Conservation (phyloP, 2,113 vertebrate species). For the Catharus bicknelli region DNA sequence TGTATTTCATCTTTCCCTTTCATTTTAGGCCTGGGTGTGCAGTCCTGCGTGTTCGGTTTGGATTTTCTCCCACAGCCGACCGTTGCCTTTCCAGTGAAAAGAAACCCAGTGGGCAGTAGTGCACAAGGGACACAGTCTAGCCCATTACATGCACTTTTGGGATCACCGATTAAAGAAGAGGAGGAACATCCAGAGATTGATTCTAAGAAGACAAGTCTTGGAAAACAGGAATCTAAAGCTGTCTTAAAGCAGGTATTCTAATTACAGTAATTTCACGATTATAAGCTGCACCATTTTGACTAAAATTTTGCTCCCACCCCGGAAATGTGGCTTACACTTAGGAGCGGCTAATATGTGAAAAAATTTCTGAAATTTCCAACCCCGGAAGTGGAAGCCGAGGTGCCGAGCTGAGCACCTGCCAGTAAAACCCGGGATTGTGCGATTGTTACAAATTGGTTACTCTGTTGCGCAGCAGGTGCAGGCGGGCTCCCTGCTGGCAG, state of each 20-base stretch:
- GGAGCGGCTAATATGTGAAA: too few relatives aligned
- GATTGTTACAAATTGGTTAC: too few relatives aligned
- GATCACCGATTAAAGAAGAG: slow-evolving; percentile 84
- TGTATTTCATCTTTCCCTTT: neutral
- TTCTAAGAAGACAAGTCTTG: slow-evolving; percentile 60
- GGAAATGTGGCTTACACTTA: too few relatives aligned
- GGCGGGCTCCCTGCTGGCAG: too few relatives aligned
- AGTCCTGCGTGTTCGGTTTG: slow-evolving; percentile 61
- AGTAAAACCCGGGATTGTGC: too few relatives aligned
- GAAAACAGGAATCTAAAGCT: slow-evolving; percentile 74
- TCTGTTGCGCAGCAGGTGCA: too few relatives aligned
- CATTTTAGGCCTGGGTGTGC: slow-evolving; percentile 50
- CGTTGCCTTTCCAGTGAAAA: slow-evolving; percentile 74
- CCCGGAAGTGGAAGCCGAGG: too few relatives aligned
- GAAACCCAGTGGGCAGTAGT: slow-evolving; percentile 66
- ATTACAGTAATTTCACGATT: neutral
- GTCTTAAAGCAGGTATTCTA: slow-evolving; percentile 70
- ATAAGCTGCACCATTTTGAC: too few relatives aligned
- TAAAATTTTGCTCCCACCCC: too few relatives aligned
- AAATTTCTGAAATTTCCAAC: too few relatives aligned
- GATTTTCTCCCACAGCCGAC: slow-evolving; percentile 79
- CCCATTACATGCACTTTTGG: slow-evolving; percentile 74
- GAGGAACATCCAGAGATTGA: slow-evolving; percentile 68
- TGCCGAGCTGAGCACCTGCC: too few relatives aligned
- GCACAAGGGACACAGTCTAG: slow-evolving; percentile 74